Evolutionary conservation across 2,888 invertebrate species (phyloP), one percentile per base, ranked within the genome.

Genomic region (Cephus pulcher): DNA sequence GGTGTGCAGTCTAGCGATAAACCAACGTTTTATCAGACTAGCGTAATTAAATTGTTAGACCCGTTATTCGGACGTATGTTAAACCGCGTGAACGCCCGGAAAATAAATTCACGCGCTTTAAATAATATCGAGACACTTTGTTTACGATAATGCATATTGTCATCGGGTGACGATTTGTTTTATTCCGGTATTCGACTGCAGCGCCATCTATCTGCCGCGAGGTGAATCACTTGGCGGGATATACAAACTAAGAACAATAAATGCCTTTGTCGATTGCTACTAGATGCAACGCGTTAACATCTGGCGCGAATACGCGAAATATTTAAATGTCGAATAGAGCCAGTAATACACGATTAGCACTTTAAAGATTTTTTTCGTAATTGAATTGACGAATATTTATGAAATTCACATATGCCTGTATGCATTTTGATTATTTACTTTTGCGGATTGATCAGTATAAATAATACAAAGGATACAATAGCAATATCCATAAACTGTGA

Each of bases 21-120:
- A 56, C 75, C 75, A 56, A 77, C 79, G 68, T 76, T 79, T 34
- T 71, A 12, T 15, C 71, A 34, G 33, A 30, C 34, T 71, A 32
- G 71, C 15, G 32, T 12, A 71, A 71, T 71, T 71, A 71, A 71
- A 71, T 34, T 34, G 71, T 32, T 71, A 71, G 15, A 71, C 71
- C 12, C 71, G 71, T 30, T 15, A 33, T 71, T 32, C 71, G 33
- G 32, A 12, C 33, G 30, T 9, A 33, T 34, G 4, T 71, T 71
- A 1, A 33, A 71, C 33, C 71, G 71, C 71, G 71, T 4, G 6
- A 34, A 32, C 71, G 1, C 6, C 1, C 33, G 23, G 32, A 33
- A 11, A 33, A 34, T 71, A 71, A 32, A 32, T 12, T 71, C 12
- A 6, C 4, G 4, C 32, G 32, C 32, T 11, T 56, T 56, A 56